A percentile compares a stretch with the other conserved stretches of the same genome.
Evolutionary conservation across 2,797 vertebrate species (phyloP).

Genomic region (Microcaecilia unicolor): DNA sequence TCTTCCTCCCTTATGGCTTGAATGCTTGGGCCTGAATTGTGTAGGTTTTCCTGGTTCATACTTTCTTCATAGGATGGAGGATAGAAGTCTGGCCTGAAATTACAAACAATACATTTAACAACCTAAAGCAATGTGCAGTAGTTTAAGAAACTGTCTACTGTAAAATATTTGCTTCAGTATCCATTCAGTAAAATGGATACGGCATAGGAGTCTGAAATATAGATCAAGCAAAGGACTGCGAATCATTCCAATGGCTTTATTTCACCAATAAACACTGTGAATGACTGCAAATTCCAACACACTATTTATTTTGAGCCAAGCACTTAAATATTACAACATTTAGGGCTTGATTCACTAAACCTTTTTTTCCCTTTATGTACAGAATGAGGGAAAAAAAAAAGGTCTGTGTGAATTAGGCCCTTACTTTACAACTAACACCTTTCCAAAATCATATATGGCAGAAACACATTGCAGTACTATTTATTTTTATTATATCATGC

Average conservation of each 20-base stretch:
- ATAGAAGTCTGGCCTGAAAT: constrained; percentile 57
- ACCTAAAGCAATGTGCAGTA: constrained; percentile 4
- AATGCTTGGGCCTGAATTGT: not conserved
- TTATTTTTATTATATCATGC: too few species aligned
- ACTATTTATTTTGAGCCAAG: too few species aligned
- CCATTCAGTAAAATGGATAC: not conserved
- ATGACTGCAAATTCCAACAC: rapidly evolving
- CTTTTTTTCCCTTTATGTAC: too few species aligned
- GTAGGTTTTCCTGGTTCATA: constrained; percentile 21
- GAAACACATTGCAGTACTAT: too few species aligned
- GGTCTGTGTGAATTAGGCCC: too few species aligned
- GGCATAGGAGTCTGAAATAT: not conserved
- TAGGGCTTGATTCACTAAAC: too few species aligned
- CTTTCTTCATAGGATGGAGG: constrained; percentile 71
- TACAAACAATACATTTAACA: not conserved
- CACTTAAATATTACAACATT: too few species aligned
- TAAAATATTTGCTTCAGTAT: not conserved
- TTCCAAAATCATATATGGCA: too few species aligned
- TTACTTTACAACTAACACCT: too few species aligned
- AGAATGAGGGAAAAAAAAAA: too few species aligned
- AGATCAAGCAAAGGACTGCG: not conserved
- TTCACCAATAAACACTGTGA: not conserved
- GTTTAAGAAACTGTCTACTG: constrained; percentile 10
- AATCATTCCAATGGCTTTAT: not conserved
- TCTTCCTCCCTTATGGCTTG: not conserved